Base-by-base conservation (phyloP, 2,888 invertebrate species). In the Metacarcinus magister region DNA sequence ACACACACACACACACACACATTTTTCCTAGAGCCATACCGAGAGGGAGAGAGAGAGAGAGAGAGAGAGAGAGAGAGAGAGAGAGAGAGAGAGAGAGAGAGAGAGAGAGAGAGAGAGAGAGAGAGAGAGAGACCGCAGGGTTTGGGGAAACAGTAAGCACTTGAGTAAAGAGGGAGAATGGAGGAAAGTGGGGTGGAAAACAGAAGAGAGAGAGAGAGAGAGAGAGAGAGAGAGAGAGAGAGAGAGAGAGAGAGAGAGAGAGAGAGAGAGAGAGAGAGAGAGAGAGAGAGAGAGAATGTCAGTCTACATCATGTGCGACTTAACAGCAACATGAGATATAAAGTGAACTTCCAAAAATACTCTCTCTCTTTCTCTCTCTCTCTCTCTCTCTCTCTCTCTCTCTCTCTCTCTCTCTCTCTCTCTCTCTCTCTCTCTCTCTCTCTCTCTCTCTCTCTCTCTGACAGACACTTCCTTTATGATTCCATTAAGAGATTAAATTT, bases 1-100 rank as follows among this genome's bases (percentile, higher is more conserved):
- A 67, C 67, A 67, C 67, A 67, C 16, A 67, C 67, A 23, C 67
- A 67, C 19, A 67, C 16, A 67, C n/a, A 43, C 54, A 54, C n/a
- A 39, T 39, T 39, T 39, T 39, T 39, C 39, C 39, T 39, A 39
- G 39, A 39, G 2, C 39, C 39, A 39, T 67, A 3, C 67, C 39
- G 13, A 2, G 4, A n/a, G 43, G 46, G 19, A 10, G 46, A 91
- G 7, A 44, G 91, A 44, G 10, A 44, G 91, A 91, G 91, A 91
- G 91, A 91, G 91, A 91, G 91, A 91, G 91, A 91, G 91, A 91
- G 91, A 91, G 43, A 92, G 67, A 67, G 67, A 67, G 92, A 92
- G 92, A 46, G 44, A 92, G 92, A 92, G 92, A 46, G 92, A 92
- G 92, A 92, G 92, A 92, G 92, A 92, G 92, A 92, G 92, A 92